Evolutionary conservation across 2,113 vertebrate genomes (phyloP), one percentile per base, ranked within the genome.

Genomic region (Dicentrarchus labrax): DNA sequence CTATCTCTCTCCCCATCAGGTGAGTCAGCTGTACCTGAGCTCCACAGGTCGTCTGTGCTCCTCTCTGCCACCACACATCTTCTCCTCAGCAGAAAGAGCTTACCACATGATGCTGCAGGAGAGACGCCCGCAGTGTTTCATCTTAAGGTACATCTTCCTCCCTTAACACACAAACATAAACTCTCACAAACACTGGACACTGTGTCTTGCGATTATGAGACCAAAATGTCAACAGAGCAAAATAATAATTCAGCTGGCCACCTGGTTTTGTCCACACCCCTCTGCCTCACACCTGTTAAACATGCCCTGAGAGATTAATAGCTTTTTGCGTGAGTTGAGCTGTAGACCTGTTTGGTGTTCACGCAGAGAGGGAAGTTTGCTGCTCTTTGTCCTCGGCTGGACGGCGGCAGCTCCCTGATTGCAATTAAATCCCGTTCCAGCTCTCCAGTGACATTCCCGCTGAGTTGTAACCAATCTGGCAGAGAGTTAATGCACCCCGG

Each of bases 41-140:
- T 94, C 94, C 83, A 95, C 96, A 3, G 97, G 97, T 45, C 96
- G 95, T 9, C 66, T 97, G 16, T 97, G 96, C 84, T 96, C 97
- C 16, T 97, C 97, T 5, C 96, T 99, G 83, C 98, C 98, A 0
- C 98, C 98, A 6, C 98, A 99, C 91, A 97, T 99, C 88, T 99
- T 97, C 95, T 97, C 97, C 78, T 98, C 97, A 17, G 96, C 97
- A 0, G 98, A 99, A 87, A 93, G 96, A 84, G 97, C 98, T 21
- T 98, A 96, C 86, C 97, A 99, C 92, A 96, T 97, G 96, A 96
- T 99, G 91, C 95, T 97, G 87, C 97, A 96, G 93, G 97, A 99
- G 87, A 95, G 91, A 71, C 95, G 86, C 30, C 96, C 97, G 0
- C 98, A 99, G 53, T 97, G 97, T 89, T 98, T 99, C 93, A 95